phyloP scores from a whole-genome alignment of 1,140 invertebrate genomes.

The Diabrotica virgifera region DNA sequence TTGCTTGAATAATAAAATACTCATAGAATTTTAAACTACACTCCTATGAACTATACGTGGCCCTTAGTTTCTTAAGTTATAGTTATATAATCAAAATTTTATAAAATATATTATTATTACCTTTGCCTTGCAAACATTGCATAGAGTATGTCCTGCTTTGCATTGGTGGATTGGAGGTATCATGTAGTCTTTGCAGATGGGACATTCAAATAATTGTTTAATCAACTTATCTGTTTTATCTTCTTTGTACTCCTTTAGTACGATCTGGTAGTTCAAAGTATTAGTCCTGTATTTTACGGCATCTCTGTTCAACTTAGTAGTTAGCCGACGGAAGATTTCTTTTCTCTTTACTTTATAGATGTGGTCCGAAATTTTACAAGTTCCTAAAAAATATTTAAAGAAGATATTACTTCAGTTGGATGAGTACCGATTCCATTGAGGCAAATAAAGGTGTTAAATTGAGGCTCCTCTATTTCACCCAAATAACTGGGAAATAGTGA shows the following conservation, averaged over 20 bases:
- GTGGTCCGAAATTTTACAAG: slow-evolving; percentile 10
- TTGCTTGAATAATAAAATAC: too few species aligned
- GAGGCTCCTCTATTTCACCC: too few species aligned
- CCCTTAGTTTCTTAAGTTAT: too few species aligned
- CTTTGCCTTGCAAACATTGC: slow-evolving; percentile 13
- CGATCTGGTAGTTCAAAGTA: slow-evolving; percentile 7
- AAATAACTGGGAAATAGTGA: too few species aligned
- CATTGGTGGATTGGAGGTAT: slow-evolving; percentile 13
- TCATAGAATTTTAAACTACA: too few species aligned
- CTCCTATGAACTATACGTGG: too few species aligned
- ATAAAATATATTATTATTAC: background rate
- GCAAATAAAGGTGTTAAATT: too few species aligned
- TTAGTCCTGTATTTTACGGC: background rate
- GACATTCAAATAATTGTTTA: slow-evolving; percentile 15
- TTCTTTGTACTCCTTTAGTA: background rate
- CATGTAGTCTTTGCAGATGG: slow-evolving; percentile 20
- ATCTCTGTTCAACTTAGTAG: slow-evolving; percentile 9
- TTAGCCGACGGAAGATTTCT: slow-evolving; percentile 3
- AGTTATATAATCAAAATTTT: too few species aligned
- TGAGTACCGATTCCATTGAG: too few species aligned
- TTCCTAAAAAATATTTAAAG: slow-evolving; percentile 2
- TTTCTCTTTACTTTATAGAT: slow-evolving; percentile 7
- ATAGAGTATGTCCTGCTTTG: slow-evolving; percentile 13
- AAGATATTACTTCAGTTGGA: too few species aligned
- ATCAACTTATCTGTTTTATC: slow-evolving; percentile 7